These are phyloP conservation scores for Erethizon dorsatum DNA, from an alignment of 2,797 vertebrate genomes.

Conservation along the genomic window DNA sequence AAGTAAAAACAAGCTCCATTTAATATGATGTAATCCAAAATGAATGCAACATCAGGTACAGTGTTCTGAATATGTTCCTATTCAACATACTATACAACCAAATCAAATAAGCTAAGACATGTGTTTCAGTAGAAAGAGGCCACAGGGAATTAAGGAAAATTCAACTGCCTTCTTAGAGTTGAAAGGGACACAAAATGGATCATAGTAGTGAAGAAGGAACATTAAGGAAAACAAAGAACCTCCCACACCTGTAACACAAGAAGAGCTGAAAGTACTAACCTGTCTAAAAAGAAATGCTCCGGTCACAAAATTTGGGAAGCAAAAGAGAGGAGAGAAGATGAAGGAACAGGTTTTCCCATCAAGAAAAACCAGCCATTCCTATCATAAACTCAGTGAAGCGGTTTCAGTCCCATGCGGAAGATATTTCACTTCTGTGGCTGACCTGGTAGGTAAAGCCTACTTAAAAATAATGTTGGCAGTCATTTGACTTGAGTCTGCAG, in stretches of 20 bases:
- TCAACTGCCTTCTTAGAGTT: not conserved
- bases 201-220: not conserved
- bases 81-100: not conserved
- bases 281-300: not conserved
- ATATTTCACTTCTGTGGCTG: not conserved
- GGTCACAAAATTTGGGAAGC: slow-evolving; percentile 22
- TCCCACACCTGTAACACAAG: not conserved
- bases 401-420: not conserved
- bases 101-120: not conserved
- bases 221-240: slow-evolving; percentile 26
- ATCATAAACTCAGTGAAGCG: not conserved
- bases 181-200: slow-evolving; percentile 16
- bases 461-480: not conserved
- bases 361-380: not conserved
- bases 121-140: not conserved
- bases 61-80: not conserved
- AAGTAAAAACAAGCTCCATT: slow-evolving; percentile 19
- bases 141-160: slow-evolving; percentile 47
- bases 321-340: slow-evolving; percentile 32
- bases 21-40: not conserved
- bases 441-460: not conserved
- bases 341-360: not conserved
- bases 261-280: not conserved
- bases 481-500: not conserved
- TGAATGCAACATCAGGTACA: not conserved